Base-by-base conservation (phyloP, 2,888 invertebrate species). In the Odontocerum albicorne region DNA sequence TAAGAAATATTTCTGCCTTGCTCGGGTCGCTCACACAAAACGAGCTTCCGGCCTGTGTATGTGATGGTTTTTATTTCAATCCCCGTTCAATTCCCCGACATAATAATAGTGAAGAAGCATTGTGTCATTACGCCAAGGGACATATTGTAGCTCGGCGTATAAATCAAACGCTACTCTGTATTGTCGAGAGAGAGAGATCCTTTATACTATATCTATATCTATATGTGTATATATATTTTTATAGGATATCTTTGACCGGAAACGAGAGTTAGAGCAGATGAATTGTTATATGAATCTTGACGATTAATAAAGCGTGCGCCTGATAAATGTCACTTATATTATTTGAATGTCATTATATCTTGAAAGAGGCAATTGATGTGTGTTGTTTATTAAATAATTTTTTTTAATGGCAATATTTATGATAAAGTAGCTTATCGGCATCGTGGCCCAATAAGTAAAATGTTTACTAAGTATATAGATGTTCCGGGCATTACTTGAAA, bases 71-170 rank as follows among this genome's bases (percentile, higher is more conserved):
- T 52, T 52, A 57, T 57, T 57, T 52, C 47, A 47, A 57, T 57
- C 51, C 43, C 49, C 43, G 46, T 57, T 57, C 56, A 57, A 57
- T 52, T 52, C 49, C 52, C 51, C 33, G 56, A 52, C 52, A 57
- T 52, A 57, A 52, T 52, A 52, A 46, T 43, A 44, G 40, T n/a
- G n/a, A n/a, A n/a, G 27, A 15, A 32, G 44, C 45, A 51, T 57
- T 52, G 52, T 57, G 56, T 43, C 47, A 40, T 13, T 43, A 47
- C 56, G 22, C 47, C 40, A 27, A 43, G 47, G 43, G 43, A 52
- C 52, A 57, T 57, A 52, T 51, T 57, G 56, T 46, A 44, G 51
- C 44, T 10, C 36, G 36, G 49, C 12, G 32, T 35, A 57, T 57
- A 52, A 57, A 57, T 57, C 51, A 57, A 43, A 47, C 45, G 51